Evolutionary conservation across 2,888 invertebrate species (phyloP).

Genomic region (Agonopterix subpropinquella): DNA sequence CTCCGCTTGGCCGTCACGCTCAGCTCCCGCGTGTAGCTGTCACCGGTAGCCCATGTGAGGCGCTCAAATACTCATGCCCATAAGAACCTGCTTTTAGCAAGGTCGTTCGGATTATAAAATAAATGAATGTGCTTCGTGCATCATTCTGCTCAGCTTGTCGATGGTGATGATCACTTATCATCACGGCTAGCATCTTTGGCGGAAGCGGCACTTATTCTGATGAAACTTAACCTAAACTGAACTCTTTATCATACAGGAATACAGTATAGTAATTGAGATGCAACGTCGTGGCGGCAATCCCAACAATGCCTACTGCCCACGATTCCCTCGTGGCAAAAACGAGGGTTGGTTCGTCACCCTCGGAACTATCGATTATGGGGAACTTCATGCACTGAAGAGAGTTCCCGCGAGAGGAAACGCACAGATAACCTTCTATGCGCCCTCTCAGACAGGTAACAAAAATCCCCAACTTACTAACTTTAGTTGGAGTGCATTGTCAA

Average conservation of each 20-base stretch:
- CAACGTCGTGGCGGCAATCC: slow-evolving; percentile 70
- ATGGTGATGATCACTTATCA: too few species aligned
- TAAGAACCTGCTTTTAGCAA: too few species aligned
- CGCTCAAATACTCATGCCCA: too few species aligned
- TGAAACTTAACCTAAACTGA: neutral
- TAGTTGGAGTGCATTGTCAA: neutral
- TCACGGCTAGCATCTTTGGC: too few species aligned
- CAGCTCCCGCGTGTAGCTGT: too few species aligned
- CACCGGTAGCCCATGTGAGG: too few species aligned
- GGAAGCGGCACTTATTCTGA: too few species aligned
- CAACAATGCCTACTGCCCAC: slow-evolving; percentile 84
- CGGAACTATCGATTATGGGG: slow-evolving; percentile 81
- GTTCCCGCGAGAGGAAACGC: slow-evolving; percentile 69
- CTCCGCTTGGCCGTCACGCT: too few species aligned
- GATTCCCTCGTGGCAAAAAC: slow-evolving; percentile 94
- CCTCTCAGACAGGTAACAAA: slow-evolving; percentile 37
- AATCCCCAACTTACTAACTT: neutral
- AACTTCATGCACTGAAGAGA: slow-evolving; percentile 89
- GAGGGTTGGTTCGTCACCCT: slow-evolving; percentile 96
- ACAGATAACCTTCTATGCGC: slow-evolving; percentile 53
- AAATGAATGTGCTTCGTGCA: too few species aligned
- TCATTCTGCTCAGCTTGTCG: too few species aligned
- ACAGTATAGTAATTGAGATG: slow-evolving; percentile 78
- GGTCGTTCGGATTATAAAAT: too few species aligned
- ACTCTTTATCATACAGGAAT: slow-evolving; percentile 66